Conservation (phyloP, 2,888 invertebrate genomes). For the Meghimatium bilineatum region DNA sequence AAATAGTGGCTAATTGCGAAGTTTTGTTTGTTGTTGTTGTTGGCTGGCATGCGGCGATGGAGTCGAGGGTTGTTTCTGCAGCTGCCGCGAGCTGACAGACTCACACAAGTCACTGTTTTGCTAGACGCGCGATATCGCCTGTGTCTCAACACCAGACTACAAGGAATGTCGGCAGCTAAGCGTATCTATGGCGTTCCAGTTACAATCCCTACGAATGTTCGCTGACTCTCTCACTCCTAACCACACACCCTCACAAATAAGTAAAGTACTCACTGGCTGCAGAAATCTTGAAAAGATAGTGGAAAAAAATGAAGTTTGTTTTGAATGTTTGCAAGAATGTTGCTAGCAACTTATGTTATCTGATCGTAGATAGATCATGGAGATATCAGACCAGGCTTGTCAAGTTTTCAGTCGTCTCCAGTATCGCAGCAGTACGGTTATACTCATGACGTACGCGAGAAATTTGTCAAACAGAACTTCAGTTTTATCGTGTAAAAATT, state of each 20-base stretch:
- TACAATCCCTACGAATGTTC: not conserved
- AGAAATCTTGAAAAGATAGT: not conserved
- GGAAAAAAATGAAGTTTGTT: not conserved
- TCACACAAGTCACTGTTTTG: conserved; percentile 34
- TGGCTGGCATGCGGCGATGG: not conserved
- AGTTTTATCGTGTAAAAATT: not conserved
- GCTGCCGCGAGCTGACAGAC: conserved; percentile 29
- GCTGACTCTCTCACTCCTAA: not conserved
- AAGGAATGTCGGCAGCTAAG: not conserved
- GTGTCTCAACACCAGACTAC: conserved; percentile 12
- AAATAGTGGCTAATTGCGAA: conserved; percentile 23
- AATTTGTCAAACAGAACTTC: not conserved
- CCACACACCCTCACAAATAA: not conserved
- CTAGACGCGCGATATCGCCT: conserved; percentile 16
- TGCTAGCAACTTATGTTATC: not conserved
- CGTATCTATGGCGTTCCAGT: not conserved
- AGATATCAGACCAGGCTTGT: not conserved
- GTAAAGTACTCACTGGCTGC: not conserved
- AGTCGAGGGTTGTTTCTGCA: conserved; percentile 13
- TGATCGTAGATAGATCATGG: not conserved
- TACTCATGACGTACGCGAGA: not conserved
- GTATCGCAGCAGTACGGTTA: not conserved
- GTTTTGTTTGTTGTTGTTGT: conserved; percentile 30
- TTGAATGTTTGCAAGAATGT: not conserved
- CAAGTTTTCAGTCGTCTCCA: not conserved